A percentile compares a stretch with the other conserved stretches of the same genome.
Conservation (phyloP, 35 echinoderm and acorn worm species). For the Ophioderma brevispina region DNA sequence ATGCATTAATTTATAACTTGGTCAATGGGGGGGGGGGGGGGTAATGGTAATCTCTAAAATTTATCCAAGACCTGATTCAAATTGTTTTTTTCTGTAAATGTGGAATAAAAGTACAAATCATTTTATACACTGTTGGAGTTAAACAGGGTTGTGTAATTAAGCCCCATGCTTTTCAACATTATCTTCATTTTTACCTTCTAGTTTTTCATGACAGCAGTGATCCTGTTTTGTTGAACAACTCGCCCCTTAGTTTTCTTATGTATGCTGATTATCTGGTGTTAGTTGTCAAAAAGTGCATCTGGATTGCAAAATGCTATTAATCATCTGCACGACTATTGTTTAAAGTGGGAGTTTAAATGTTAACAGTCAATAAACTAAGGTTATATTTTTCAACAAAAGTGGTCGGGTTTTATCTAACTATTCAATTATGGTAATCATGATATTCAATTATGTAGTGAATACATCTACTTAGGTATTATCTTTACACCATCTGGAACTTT, state of each 20-base stretch:
- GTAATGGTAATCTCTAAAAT: too few relatives aligned
- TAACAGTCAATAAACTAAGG: neutral
- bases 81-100: too few relatives aligned
- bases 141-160: too few relatives aligned
- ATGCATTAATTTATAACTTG: too few relatives aligned
- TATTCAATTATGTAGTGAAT: neutral
- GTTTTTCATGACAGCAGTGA: too few relatives aligned
- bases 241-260: neutral
- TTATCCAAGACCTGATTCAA: too few relatives aligned
- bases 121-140: too few relatives aligned
- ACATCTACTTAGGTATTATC: neutral
- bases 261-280: constrained; percentile 38
- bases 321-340: neutral
- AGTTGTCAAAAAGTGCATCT: neutral
- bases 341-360: neutral
- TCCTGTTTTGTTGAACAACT: too few relatives aligned
- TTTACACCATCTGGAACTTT: neutral
- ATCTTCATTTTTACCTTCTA: too few relatives aligned
- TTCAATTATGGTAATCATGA: neutral
- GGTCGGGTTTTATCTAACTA: neutral
- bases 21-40: too few relatives aligned
- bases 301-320: constrained; percentile 6
- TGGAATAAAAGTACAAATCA: too few relatives aligned
- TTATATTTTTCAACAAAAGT: neutral
- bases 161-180: too few relatives aligned